Percentiles rank a stretch among this genome's conserved stretches.
Conservation (phyloP, 2,888 invertebrate species). For the Catocala nupta region DNA sequence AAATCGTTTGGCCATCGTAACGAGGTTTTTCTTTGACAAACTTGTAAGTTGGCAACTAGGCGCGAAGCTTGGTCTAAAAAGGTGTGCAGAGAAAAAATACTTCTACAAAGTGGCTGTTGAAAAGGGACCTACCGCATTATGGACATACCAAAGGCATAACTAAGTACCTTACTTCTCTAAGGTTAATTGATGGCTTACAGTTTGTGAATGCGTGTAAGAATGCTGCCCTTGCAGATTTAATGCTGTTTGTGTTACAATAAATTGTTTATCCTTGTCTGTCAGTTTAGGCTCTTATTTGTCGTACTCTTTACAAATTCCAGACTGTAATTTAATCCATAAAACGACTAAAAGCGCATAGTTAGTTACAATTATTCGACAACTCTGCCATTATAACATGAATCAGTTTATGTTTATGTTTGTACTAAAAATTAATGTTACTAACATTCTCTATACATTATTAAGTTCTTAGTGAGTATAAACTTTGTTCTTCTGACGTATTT, state of each 20-base stretch:
- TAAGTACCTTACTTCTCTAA: conserved; percentile 60
- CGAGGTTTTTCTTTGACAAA: conserved; percentile 33
- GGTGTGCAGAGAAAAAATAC: conserved; percentile 26
- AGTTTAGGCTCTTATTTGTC: conserved; percentile 39
- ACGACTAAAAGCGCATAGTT: conserved; percentile 15
- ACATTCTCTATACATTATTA: conserved; percentile 18
- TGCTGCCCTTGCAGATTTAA: conserved; percentile 78
- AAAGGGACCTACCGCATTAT: conserved; percentile 58
- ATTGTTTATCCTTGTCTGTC: conserved; percentile 62
- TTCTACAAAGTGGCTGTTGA: conserved; percentile 22
- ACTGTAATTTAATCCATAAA: conserved; percentile 23
- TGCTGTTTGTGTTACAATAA: conserved; percentile 64
- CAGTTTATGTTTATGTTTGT: conserved; percentile 5
- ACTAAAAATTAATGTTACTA: conserved; percentile 7
- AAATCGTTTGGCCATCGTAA: conserved; percentile 10
- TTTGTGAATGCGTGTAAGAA: conserved; percentile 78
- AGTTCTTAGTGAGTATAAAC: conserved; percentile 8
- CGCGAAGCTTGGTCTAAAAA: conserved; percentile 29
- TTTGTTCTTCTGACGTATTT: conserved; percentile 39
- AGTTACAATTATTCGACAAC: conserved; percentile 12
- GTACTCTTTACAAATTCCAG: conserved; percentile 24
- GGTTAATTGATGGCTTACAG: conserved; percentile 75
- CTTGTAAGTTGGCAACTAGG: conserved; percentile 20
- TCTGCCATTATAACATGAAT: conserved; percentile 11
- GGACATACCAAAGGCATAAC: conserved; percentile 58